These are phyloP conservation scores for Aldrovandia affinis DNA, from an alignment of 2,797 vertebrate genomes.

Conservation along the genomic window DNA sequence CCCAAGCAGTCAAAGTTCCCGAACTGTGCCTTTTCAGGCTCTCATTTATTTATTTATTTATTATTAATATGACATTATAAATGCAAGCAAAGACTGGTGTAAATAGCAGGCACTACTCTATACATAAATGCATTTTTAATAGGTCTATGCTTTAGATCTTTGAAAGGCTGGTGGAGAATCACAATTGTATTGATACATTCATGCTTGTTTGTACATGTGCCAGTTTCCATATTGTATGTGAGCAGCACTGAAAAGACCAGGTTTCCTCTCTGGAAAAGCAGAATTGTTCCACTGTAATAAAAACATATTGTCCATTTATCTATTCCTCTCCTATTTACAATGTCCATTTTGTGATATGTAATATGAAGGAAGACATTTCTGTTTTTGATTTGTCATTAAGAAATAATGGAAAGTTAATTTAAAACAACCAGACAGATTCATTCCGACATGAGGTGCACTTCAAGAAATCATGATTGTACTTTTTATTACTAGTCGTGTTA, in stretches of 20 bases:
- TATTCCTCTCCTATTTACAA: background rate
- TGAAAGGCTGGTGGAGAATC: background rate
- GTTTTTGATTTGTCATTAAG: constrained; percentile 49
- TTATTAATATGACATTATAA: background rate
- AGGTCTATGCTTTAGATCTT: background rate
- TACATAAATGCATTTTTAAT: background rate
- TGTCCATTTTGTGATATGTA: background rate
- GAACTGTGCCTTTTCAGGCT: background rate
- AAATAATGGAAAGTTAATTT: constrained; percentile 41
- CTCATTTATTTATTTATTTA: background rate
- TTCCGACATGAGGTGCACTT: constrained; percentile 51
- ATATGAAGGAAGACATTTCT: background rate
- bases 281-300: constrained; percentile 42
- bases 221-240: constrained; percentile 52
- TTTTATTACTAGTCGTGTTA: constrained; percentile 36
- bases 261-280: constrained; percentile 60
- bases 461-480: constrained; percentile 39
- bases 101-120: background rate
- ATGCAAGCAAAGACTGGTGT: background rate
- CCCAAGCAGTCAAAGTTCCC: background rate
- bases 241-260: constrained; percentile 58
- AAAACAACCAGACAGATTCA: constrained; percentile 44
- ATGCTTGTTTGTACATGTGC: background rate
- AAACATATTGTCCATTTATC: background rate
- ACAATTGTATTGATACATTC: background rate